Conservation (phyloP, 2,797 vertebrate genomes). For the Thunnus albacares region DNA sequence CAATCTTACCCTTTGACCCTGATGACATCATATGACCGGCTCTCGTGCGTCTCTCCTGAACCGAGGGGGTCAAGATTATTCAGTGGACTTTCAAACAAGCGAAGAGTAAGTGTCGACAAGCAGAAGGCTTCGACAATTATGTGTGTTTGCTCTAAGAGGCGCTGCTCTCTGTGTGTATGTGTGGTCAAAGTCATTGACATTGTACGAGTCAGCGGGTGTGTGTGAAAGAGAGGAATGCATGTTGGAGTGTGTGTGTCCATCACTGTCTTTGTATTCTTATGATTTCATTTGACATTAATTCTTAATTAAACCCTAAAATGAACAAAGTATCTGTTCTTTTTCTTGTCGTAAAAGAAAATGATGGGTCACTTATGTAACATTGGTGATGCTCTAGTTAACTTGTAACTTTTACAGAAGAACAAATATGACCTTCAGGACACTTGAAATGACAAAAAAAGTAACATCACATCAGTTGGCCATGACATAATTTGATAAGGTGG, state of each 20-base stretch:
- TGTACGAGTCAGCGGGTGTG: conserved; percentile 4
- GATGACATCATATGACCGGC: conserved; percentile 77
- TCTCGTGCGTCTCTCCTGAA: conserved; percentile 74
- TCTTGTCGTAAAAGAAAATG: neutral
- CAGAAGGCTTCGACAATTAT: conserved; percentile 66
- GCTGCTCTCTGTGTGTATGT: conserved; percentile 41
- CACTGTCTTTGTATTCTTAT: neutral
- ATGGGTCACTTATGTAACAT: neutral
- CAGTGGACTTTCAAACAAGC: conserved; percentile 77
- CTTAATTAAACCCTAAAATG: neutral
- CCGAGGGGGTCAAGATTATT: conserved; percentile 77
- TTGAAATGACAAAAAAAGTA: neutral
- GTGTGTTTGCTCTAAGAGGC: conserved; percentile 70
- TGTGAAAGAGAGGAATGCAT: conserved; percentile 13
- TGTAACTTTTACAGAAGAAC: conserved; percentile 4
- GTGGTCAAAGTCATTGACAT: conserved; percentile 30
- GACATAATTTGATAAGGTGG: neutral
- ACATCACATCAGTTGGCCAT: neutral
- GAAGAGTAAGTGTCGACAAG: conserved; percentile 66
- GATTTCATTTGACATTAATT: neutral
- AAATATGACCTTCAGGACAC: neutral
- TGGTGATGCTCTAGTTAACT: neutral
- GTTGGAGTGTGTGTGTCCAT: neutral
- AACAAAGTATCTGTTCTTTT: neutral
- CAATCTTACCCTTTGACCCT: conserved; percentile 63